phyloP scores from a whole-genome alignment of 2,797 vertebrate genomes.

The Sebastolobus alascanus region DNA sequence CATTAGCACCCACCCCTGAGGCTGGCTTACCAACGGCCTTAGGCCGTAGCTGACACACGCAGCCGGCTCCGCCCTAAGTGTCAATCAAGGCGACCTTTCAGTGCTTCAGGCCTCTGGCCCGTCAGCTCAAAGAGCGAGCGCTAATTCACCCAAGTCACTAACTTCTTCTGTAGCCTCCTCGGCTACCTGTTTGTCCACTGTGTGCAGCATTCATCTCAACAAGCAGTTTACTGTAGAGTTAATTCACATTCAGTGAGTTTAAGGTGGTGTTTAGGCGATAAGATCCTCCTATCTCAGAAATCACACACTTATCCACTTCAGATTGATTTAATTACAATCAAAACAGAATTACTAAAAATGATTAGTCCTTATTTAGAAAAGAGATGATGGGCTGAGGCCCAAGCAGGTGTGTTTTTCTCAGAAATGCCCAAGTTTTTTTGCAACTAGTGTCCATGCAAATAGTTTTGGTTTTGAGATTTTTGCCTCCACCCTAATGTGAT shows the following conservation, averaged over 20 bases:
- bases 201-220: constrained; percentile 43
- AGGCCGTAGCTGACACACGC: constrained; percentile 57
- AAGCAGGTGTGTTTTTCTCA: constrained; percentile 23
- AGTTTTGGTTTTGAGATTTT: not conserved
- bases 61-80: constrained; percentile 47
- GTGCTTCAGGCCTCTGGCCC: constrained; percentile 15
- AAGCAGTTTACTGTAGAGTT: constrained; percentile 26
- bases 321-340: constrained; percentile 41
- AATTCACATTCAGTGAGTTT: constrained; percentile 31
- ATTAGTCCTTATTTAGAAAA: constrained; percentile 18
- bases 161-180: constrained; percentile 17
- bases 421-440: constrained; percentile 4
- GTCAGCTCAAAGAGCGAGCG: constrained; percentile 27
- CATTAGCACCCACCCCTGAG: constrained; percentile 76
- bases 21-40: constrained; percentile 46
- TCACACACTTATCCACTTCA: constrained; percentile 21
- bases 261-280: constrained; percentile 15
- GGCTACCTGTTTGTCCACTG: constrained; percentile 28
- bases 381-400: constrained; percentile 7
- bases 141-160: constrained; percentile 21
- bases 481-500: not conserved
- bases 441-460: not conserved
- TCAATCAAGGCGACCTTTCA: constrained; percentile 60
- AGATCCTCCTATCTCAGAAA: constrained; percentile 6
- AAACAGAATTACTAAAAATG: constrained; percentile 4